Evolutionary conservation across 2,113 vertebrate species (phyloP).

Genomic region (Ursus arctos): DNA sequence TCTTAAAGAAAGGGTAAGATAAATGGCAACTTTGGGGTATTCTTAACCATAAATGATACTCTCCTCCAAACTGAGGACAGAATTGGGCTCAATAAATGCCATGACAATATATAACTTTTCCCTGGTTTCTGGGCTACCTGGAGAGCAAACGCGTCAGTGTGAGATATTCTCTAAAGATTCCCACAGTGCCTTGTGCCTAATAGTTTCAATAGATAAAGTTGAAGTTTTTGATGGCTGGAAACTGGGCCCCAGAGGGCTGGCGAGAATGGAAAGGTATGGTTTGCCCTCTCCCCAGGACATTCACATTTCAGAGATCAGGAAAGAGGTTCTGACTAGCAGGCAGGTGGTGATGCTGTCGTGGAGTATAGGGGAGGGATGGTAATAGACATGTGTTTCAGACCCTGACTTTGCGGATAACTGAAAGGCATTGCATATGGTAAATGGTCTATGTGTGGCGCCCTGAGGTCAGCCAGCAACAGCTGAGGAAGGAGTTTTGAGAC

Average conservation of each 20-base stretch:
- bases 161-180: slow-evolving; percentile 52
- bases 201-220: slow-evolving; percentile 38
- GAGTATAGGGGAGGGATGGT: background rate
- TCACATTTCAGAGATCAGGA: slow-evolving; percentile 17
- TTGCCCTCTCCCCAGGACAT: background rate
- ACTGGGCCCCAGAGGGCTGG: background rate
- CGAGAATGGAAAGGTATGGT: background rate
- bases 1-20: slow-evolving; percentile 50
- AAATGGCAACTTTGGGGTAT: background rate
- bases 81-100: slow-evolving; percentile 61
- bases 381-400: background rate
- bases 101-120: slow-evolving; percentile 51
- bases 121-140: slow-evolving; percentile 37
- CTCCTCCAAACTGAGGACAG: slow-evolving; percentile 19
- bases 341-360: background rate
- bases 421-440: background rate
- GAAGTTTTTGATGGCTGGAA: slow-evolving; percentile 36
- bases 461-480: background rate
- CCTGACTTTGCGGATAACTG: background rate
- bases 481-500: background rate
- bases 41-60: slow-evolving; percentile 59
- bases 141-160: slow-evolving; percentile 59
- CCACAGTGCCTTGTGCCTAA: background rate
- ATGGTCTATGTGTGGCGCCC: background rate
- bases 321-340: background rate